Percentiles rank a stretch among this genome's conserved stretches.
These are phyloP conservation scores for Eulemur rubriventer DNA, from an alignment of 2,797 vertebrate genomes.

Conservation along the genomic window DNA sequence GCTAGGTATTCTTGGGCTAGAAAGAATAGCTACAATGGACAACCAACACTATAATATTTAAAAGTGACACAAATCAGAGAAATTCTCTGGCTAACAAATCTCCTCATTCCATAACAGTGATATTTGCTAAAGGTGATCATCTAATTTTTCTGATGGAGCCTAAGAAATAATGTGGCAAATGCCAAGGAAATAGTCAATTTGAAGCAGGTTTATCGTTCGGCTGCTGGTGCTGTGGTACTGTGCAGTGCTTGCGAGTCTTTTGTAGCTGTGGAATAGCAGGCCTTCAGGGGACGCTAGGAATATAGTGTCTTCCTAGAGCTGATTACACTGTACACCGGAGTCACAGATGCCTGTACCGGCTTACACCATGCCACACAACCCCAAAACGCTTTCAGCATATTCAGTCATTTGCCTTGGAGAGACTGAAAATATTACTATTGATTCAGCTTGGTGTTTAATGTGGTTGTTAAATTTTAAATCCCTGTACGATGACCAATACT, in stretches of 20 bases:
- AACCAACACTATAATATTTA: neutral
- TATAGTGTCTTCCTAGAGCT: neutral
- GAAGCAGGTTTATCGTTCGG: neutral
- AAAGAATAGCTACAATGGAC: neutral
- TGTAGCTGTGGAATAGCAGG: neutral
- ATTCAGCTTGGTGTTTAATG: conserved; percentile 14
- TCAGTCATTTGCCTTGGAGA: conserved; percentile 31
- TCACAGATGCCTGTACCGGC: neutral
- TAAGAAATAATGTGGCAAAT: neutral
- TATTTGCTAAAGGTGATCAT: neutral
- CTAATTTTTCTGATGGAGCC: neutral
- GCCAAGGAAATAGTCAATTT: neutral
- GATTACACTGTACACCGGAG: neutral
- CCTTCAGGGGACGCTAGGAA: neutral
- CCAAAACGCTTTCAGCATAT: neutral
- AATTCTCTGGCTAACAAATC: neutral
- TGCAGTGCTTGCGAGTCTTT: neutral
- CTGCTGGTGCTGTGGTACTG: neutral
- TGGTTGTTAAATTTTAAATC: conserved; percentile 57
- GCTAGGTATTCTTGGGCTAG: neutral
- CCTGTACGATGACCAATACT: conserved; percentile 36
- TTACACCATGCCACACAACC: neutral
- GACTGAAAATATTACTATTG: conserved; percentile 31
- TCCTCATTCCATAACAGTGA: neutral
- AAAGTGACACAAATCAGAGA: neutral